phyloP scores from a whole-genome alignment of 2,113 vertebrate genomes.

The Carettochelys insculpta region DNA sequence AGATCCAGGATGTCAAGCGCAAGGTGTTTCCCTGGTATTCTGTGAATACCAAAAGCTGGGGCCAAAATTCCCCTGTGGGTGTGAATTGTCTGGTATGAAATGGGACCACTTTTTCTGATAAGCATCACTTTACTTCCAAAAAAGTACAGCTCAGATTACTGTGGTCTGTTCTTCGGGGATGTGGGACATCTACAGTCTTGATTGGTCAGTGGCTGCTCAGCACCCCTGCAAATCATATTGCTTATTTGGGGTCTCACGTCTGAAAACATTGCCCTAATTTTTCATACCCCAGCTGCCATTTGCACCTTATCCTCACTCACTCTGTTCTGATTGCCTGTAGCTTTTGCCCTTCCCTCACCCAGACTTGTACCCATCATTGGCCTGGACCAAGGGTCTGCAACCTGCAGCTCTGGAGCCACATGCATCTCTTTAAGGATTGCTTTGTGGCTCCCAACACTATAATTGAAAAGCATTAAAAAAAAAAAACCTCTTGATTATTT shows the following conservation, averaged over 20 bases:
- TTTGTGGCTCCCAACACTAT: too few species aligned
- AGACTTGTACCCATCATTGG: not conserved
- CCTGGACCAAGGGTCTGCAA: too few species aligned
- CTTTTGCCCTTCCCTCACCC: not conserved
- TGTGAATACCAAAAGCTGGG: not conserved
- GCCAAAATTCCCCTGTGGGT: not conserved
- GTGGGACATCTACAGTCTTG: not conserved
- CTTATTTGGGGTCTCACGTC: not conserved
- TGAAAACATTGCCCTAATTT: not conserved
- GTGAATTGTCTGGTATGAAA: not conserved
- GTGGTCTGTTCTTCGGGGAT: not conserved
- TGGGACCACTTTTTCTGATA: not conserved
- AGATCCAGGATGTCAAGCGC: not conserved
- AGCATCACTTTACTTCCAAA: not conserved
- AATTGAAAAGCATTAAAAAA: too few species aligned
- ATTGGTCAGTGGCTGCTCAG: not conserved
- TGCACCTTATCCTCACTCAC: not conserved
- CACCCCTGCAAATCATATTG: not conserved
- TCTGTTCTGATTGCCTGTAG: not conserved
- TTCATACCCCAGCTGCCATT: not conserved
- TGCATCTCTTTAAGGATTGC: too few species aligned
- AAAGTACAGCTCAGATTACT: not conserved
- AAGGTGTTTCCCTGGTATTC: not conserved
- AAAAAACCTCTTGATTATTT: too few species aligned
- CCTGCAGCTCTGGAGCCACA: too few species aligned